A percentile compares a stretch with the other conserved stretches of the same genome.
Conservation (phyloP, 1,140 invertebrate genomes). For the Arctopsyche grandis region DNA sequence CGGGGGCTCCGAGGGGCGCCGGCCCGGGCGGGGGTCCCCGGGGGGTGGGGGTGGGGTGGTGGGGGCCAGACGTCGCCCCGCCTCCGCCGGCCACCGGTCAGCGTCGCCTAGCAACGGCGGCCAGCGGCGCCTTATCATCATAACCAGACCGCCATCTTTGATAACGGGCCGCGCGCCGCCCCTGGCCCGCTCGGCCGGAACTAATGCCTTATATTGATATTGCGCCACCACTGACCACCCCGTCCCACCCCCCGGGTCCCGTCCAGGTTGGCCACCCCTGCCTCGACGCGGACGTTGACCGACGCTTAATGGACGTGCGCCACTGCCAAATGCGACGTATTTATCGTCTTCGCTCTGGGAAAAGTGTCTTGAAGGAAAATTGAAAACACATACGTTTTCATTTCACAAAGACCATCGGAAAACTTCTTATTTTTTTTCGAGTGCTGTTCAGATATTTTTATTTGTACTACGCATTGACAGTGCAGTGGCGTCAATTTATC, state of each 20-base stretch:
- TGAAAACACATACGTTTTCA: no score
- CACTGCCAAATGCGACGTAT: no score
- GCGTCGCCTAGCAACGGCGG: slow-evolving; percentile 63
- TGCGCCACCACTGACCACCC: slow-evolving; percentile 50
- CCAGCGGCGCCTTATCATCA: slow-evolving; percentile 64
- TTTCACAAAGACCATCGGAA: no score
- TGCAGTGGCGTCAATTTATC: no score
- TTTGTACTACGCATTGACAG: no score
- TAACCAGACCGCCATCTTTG: slow-evolving; percentile 66
- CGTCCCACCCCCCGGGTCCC: slow-evolving; percentile 39
- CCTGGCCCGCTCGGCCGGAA: slow-evolving; percentile 21
- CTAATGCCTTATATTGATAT: slow-evolving; percentile 50
- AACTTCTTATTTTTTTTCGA: no score
- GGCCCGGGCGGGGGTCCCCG: background rate
- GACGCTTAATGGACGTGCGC: no score
- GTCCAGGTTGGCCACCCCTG: slow-evolving; percentile 60
- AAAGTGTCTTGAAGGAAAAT: no score
- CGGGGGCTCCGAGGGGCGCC: background rate
- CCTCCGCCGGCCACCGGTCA: slow-evolving; percentile 58
- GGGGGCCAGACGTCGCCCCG: background rate
- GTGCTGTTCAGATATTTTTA: no score
- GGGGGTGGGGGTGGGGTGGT: background rate
- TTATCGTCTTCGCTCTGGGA: no score
- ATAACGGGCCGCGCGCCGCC: slow-evolving; percentile 51
- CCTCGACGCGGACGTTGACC: slow-evolving; percentile 3